Evolutionary conservation across 2,113 vertebrate genomes (phyloP).

Genomic region (Astur gentilis): DNA sequence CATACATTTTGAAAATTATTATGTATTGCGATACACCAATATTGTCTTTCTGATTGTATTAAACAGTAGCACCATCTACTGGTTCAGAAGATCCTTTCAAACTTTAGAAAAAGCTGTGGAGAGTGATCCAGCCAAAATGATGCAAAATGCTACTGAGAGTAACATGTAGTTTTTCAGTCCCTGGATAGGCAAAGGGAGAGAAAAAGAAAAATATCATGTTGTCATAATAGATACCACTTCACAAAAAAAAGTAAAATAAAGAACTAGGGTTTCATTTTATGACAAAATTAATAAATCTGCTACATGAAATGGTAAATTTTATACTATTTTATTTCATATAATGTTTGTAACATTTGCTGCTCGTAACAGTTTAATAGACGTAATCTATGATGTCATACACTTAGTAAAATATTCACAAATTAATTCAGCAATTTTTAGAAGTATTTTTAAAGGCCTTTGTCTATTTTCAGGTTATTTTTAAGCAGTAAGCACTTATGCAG

Average conservation of each 20-base stretch:
- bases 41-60: not conserved
- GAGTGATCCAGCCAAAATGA: conserved; percentile 78
- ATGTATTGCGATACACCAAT: not conserved
- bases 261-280: not conserved
- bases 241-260: not conserved
- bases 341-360: not conserved
- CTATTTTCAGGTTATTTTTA: not conserved
- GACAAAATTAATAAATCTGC: not conserved
- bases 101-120: conserved; percentile 83
- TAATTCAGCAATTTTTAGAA: not conserved
- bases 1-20: not conserved
- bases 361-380: not conserved
- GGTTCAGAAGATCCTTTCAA: conserved; percentile 39
- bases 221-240: not conserved
- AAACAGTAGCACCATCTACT: conserved; percentile 59
- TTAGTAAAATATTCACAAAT: not conserved
- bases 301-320: not conserved
- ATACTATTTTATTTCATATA: not conserved
- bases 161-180: conserved; percentile 76
- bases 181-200: conserved; percentile 60
- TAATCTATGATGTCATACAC: not conserved
- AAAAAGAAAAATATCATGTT: not conserved
- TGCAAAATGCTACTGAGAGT: conserved; percentile 74
- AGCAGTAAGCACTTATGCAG: not conserved
- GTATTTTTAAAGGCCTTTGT: not conserved